These are phyloP conservation scores for Anorthoa munda DNA, from an alignment of 2,888 invertebrate genomes.

Conservation along the genomic window DNA sequence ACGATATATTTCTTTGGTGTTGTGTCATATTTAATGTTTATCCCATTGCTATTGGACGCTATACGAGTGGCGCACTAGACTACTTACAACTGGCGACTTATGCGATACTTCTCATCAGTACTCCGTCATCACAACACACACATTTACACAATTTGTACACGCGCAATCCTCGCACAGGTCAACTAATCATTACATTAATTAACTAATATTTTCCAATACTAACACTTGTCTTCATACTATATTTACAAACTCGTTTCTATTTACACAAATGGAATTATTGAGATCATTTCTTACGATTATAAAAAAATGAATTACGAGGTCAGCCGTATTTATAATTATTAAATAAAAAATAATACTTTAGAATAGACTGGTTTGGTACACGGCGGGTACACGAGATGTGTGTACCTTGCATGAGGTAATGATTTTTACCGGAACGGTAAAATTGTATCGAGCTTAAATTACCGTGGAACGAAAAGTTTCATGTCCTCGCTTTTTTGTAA, in stretches of 20 bases:
- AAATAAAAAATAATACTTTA: conserved; percentile 89
- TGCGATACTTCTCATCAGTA: conserved; percentile 68
- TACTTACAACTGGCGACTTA: conserved; percentile 72
- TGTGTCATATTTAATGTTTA: conserved; percentile 84
- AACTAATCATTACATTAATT: conserved; percentile 76
- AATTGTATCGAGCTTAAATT: conserved; percentile 59
- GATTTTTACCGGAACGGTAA: conserved; percentile 64
- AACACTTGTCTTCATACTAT: conserved; percentile 76
- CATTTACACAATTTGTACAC: conserved; percentile 70
- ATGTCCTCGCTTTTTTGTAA: conserved; percentile 61
- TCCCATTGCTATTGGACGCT: conserved; percentile 88
- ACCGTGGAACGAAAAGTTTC: conserved; percentile 61
- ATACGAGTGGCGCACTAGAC: conserved; percentile 82
- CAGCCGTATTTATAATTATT: conserved; percentile 77
- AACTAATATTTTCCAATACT: conserved; percentile 74
- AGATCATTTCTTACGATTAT: conserved; percentile 89
- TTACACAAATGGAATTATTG: conserved; percentile 90
- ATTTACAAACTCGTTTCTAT: conserved; percentile 86
- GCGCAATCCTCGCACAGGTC: conserved; percentile 73
- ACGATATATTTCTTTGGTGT: conserved; percentile 89
- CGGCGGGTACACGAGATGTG: conserved; percentile 70
- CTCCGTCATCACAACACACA: conserved; percentile 56
- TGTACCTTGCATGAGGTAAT: conserved; percentile 84
- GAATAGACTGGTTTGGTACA: conserved; percentile 88
- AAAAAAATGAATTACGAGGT: conserved; percentile 84